Evolutionary conservation across 2,113 vertebrate genomes (phyloP).

Genomic region (Sylvia atricapilla): DNA sequence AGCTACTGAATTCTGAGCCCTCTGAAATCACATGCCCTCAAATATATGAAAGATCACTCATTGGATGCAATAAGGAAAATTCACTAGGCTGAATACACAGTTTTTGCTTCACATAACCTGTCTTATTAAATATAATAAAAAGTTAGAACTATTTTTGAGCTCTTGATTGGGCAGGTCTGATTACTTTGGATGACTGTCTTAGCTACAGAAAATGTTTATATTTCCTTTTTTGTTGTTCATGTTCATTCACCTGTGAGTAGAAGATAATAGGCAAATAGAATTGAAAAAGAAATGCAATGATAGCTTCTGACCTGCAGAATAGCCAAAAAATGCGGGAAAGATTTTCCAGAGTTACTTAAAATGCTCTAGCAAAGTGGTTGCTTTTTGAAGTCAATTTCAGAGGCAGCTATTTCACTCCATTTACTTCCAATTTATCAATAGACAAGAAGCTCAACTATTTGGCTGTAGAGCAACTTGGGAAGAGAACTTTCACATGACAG

Average conservation of each 20-base stretch:
- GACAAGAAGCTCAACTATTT: background rate
- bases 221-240: background rate
- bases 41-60: background rate
- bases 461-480: background rate
- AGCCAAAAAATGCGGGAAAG: background rate
- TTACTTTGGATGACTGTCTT: background rate
- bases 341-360: background rate
- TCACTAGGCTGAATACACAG: background rate
- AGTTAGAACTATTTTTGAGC: background rate
- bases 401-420: background rate
- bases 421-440: background rate
- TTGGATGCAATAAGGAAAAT: background rate
- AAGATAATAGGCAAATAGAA: background rate
- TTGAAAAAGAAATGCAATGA: background rate
- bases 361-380: background rate
- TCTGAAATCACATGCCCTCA: background rate
- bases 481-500: background rate
- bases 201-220: background rate
- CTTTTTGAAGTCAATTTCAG: background rate
- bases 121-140: background rate
- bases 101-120: background rate
- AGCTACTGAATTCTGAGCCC: background rate
- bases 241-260: background rate
- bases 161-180: background rate
- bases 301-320: background rate